Evolutionary conservation across 2,888 invertebrate species (phyloP), one percentile per base, ranked within the genome.

Genomic region (Cyrtodaria siliqua): DNA sequence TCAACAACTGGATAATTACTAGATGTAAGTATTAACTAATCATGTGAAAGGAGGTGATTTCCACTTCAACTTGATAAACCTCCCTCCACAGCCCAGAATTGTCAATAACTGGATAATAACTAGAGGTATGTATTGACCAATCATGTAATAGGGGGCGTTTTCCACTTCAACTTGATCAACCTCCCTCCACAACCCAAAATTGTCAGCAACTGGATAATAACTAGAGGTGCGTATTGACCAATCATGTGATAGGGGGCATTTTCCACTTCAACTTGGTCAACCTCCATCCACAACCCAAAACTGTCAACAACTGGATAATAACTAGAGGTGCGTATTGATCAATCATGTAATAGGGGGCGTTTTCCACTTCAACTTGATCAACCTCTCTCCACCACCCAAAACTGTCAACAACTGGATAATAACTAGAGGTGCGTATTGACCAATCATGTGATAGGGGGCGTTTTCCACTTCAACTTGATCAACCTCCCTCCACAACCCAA

Each of bases 401-500:
- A 79, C 80, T 55, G 86, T 88, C 64, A 89, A 89, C 29, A 80
- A 85, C 49, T 92, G 92, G 91, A 86, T 83, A 47, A 89, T 92
- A 27, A 91, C 90, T 14, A 85, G 86, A 82, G n/a, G n/a, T n/a
- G n/a, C n/a, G n/a, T n/a, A n/a, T n/a, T n/a, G n/a, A n/a, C n/a
- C 6, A 87, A 88, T 77, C 85, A 88, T 62, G 88, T 91, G 16
- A 74, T 92, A 6, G 92, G 92, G 14, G 92, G 91, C 4, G 82
- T 92, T 16, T 91, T 91, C 82, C 85, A 89, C 68, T 89, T 93
- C 67, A 87, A 92, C 68, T 81, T 93, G 18, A 84, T 92, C 55
- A 60, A 88, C 42, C 84, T 93, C 57, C 93, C 93, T 49, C 93
- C 92, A 16, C 93, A 93, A 67, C 92, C 93, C n/a, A 92, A 92